Evolutionary conservation across 1,140 invertebrate genomes (phyloP).

Genomic region (Micrasema minimum): DNA sequence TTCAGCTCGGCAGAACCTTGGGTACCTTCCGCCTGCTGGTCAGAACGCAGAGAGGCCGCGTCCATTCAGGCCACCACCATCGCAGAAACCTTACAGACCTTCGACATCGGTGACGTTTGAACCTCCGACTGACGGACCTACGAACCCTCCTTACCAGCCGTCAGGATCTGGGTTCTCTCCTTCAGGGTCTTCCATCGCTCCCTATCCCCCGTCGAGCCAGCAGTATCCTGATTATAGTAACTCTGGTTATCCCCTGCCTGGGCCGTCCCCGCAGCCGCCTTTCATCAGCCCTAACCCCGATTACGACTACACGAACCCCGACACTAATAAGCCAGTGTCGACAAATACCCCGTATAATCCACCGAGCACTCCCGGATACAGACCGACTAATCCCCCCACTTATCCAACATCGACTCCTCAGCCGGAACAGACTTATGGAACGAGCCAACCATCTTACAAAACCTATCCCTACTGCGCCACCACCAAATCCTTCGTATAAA

Average conservation of each 20-base stretch:
- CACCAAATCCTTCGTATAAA: conserved; percentile 45
- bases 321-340: conserved; percentile 42
- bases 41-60: conserved; percentile 74
- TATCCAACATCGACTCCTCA: conserved; percentile 50
- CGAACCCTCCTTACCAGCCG: conserved; percentile 61
- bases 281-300: conserved; percentile 46
- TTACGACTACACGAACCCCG: conserved; percentile 45
- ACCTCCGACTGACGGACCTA: conserved; percentile 55
- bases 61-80: conserved; percentile 71
- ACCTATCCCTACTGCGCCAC: conserved; percentile 30
- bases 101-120: conserved; percentile 55
- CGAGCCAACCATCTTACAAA: conserved; percentile 9
- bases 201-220: conserved; percentile 56
- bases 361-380: conserved; percentile 29
- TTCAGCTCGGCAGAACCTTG: conserved; percentile 72
- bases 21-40: conserved; percentile 70
- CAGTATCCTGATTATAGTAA: conserved; percentile 52
- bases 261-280: conserved; percentile 56
- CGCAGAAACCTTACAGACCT: conserved; percentile 56
- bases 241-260: conserved; percentile 57
- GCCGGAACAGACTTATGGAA: conserved; percentile 12
- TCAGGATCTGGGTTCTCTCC: conserved; percentile 56
- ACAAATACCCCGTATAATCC: conserved; percentile 52
- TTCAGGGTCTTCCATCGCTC: conserved; percentile 55
- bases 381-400: conserved; percentile 55